phyloP scores from a whole-genome alignment of 2,888 invertebrate genomes.

The Nebria brevicollis region DNA sequence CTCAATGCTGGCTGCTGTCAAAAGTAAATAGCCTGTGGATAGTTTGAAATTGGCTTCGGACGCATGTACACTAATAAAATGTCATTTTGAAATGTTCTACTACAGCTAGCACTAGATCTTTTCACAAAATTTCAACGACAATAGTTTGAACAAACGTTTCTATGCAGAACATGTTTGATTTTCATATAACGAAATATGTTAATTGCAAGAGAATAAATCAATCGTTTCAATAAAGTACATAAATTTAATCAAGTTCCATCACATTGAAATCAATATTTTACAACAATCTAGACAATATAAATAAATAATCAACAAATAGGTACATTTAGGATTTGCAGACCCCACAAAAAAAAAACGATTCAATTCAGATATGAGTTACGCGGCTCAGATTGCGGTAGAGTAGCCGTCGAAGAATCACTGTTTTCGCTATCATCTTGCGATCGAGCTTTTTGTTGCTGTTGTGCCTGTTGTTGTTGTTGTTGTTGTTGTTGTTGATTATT shows the following conservation, averaged over 20 bases:
- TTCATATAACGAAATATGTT: too few relatives aligned
- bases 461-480: neutral
- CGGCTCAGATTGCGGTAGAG: neutral
- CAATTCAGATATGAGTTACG: neutral
- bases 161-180: too few relatives aligned
- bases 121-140: too few relatives aligned
- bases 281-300: neutral
- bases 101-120: too few relatives aligned
- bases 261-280: constrained; percentile 1
- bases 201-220: neutral
- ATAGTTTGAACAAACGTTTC: too few relatives aligned
- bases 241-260: neutral
- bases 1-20: too few relatives aligned
- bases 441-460: neutral
- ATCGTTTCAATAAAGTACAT: neutral
- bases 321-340: neutral
- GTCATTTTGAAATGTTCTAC: too few relatives aligned
- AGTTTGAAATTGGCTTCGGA: too few relatives aligned
- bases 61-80: too few relatives aligned
- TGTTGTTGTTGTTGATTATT: neutral
- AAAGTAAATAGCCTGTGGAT: too few relatives aligned
- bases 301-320: neutral
- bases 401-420: neutral
- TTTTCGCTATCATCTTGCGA: neutral
- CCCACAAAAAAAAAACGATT: neutral